These are phyloP conservation scores for Trematomus loennbergii DNA, from an alignment of 2,113 vertebrate species.

Conservation along the genomic window DNA sequence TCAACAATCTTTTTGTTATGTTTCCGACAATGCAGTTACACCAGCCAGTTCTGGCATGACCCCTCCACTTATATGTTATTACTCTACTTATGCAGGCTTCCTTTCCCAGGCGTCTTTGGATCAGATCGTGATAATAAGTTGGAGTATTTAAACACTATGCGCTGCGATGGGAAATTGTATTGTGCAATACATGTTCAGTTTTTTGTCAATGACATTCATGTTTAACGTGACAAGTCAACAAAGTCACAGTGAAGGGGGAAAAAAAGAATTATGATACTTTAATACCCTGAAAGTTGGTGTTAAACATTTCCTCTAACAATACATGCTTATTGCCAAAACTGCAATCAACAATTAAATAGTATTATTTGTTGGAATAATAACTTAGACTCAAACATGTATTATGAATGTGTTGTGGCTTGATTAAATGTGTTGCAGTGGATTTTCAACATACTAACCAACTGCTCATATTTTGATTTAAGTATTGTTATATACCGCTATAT, in stretches of 20 bases:
- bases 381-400: too few species aligned
- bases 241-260: neutral
- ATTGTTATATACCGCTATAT: too few species aligned
- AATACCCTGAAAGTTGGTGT: too few species aligned
- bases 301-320: too few species aligned
- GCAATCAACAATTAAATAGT: too few species aligned
- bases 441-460: neutral
- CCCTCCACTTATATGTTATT: constrained; percentile 43
- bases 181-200: neutral
- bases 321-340: too few species aligned
- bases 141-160: constrained; percentile 8
- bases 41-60: constrained; percentile 65
- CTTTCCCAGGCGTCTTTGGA: constrained; percentile 56
- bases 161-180: neutral
- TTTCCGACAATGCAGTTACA: constrained; percentile 44
- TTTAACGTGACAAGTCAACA: neutral
- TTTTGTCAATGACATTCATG: neutral
- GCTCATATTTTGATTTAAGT: neutral
- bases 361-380: neutral
- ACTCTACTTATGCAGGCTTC: constrained; percentile 46
- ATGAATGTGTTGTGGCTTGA: neutral
- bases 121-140: constrained; percentile 1
- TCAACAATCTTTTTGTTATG: constrained; percentile 66
- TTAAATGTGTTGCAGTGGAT: neutral
- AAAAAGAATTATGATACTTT: too few species aligned